Base-by-base conservation (phyloP, 2,797 vertebrate species). In the Nasua narica region DNA sequence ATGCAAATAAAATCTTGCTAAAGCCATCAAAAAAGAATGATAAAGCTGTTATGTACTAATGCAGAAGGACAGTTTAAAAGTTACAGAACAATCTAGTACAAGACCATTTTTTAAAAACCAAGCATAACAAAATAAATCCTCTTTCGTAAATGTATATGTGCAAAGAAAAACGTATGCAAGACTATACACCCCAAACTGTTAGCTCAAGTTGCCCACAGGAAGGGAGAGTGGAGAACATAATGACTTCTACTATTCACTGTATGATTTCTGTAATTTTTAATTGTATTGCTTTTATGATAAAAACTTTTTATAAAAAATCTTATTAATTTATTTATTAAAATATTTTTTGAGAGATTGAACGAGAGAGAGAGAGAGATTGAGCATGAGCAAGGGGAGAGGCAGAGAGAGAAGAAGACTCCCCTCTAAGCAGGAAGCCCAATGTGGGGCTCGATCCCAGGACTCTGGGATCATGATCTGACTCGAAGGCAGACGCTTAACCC, bases 1-100 rank as follows among this genome's bases (percentile, higher is more conserved):
- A 76, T n/a, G 35, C 18, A 94, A 96, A 93, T 67, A 87, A 95
- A 93, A 95, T 54, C 69, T 95, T 91, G 5, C 70, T 81, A 25
- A 85, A 88, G n/a, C 8, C 46, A 87, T 56, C 65, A 72, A 85
- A 88, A 90, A 91, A 62, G 37, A 95, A 92, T 87, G 37, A 67
- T 13, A 92, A 0, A 72, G 3, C 58, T 88, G 15, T 54, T 35
- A 78, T 1, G 4, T 46, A 87, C 0, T 40, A 25, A n/a, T n/a
- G 78, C 0, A 91, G 4, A 67, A 52, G 5, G 29, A 83, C 29
- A 27, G 35, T 10, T 74, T 87, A 88, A 74, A 76, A 83, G 8
- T 40, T 54, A 46, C 2, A 27, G 13, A 70, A 77, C 21, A 76
- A 50, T 67, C 74, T 9, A 93, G 5, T 54, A 77, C 32, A 27